Base-by-base conservation (phyloP, 2,888 invertebrate genomes). In the Agrenia bidenticulata region DNA sequence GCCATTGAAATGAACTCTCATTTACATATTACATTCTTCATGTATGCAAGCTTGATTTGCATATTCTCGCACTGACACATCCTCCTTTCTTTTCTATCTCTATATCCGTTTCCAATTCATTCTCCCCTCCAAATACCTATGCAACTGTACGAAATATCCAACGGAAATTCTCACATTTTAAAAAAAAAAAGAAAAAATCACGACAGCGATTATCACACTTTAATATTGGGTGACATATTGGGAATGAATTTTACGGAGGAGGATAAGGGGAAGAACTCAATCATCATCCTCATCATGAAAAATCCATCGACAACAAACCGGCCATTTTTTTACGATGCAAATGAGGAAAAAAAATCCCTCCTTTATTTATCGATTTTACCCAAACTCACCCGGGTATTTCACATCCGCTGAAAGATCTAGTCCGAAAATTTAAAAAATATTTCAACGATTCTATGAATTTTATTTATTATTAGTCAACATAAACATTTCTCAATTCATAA, bases 21-120 rank as follows among this genome's bases (percentile, higher is more conserved):
- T 54, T 54, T 54, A 27, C 54, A 54, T 54, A 27, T 54, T 54
- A 54, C 54, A 54, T 26, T 54, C 54, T 54, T 54, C 54, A 27
- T 27, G 9, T 23, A 51, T 23, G 19, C 24, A 51, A 9, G 7
- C 51, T 21, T 23, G 19, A 54, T 54, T 54, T 54, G 54, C 32
- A 54, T 54, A 54, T 54, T 54, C 54, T 54, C 54, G 27, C 54
- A 54, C 54, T 21, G 15, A 21, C 24, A 45, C 21, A 45, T 21
- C 21, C 45, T 32, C 32, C 32, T 32, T 11, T 32, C 32, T 11
- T 32, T 11, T 32, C 32, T 32, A 32, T 32, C 32, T 32, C 32
- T 32, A 4, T 11, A 11, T 32, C 11, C 32, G 4, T 32, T 32
- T 32, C 32, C 32, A 32, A 4, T 11, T 32, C 32, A 11, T n/a